These are phyloP conservation scores for Dascillus cervinus DNA, from an alignment of 2,888 invertebrate species.

Conservation along the genomic window DNA sequence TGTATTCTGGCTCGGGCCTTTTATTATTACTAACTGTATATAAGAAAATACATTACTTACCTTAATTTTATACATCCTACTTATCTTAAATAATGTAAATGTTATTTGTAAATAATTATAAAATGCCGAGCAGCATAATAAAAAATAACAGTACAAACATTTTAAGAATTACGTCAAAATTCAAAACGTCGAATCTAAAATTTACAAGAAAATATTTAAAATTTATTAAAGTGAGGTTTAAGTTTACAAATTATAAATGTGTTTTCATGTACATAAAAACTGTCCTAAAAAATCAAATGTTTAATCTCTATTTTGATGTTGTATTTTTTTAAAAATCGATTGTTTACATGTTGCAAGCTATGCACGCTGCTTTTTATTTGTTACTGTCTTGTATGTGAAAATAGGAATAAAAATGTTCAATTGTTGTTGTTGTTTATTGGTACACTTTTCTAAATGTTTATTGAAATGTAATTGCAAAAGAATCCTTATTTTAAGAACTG, in stretches of 20 bases:
- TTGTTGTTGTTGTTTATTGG: too few species aligned
- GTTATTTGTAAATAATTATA: too few species aligned
- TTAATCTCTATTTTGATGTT: constrained; percentile 15
- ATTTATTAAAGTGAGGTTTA: not conserved
- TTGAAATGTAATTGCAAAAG: too few species aligned
- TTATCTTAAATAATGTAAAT: too few species aligned
- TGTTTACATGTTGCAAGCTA: constrained; percentile 22
- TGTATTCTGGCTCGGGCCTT: too few species aligned
- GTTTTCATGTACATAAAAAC: constrained; percentile 16
- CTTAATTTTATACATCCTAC: too few species aligned
- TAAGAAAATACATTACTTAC: too few species aligned
- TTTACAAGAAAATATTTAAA: not conserved
- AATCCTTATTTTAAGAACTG: too few species aligned
- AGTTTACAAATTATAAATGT: constrained; percentile 3
- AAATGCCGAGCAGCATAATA: too few species aligned
- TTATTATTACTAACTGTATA: too few species aligned
- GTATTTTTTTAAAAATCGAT: constrained; percentile 21
- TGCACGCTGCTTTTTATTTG: constrained; percentile 23
- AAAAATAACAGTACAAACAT: too few species aligned
- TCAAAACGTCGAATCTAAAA: not conserved
- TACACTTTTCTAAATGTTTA: too few species aligned
- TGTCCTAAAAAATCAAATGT: constrained; percentile 12
- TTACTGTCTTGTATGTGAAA: constrained; percentile 21
- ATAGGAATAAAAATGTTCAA: constrained; percentile 16
- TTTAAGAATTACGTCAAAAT: not conserved